Percentiles rank a stretch among this genome's conserved stretches.
Conservation (phyloP, 1,140 invertebrate genomes). For the Diachasma alloeum region DNA sequence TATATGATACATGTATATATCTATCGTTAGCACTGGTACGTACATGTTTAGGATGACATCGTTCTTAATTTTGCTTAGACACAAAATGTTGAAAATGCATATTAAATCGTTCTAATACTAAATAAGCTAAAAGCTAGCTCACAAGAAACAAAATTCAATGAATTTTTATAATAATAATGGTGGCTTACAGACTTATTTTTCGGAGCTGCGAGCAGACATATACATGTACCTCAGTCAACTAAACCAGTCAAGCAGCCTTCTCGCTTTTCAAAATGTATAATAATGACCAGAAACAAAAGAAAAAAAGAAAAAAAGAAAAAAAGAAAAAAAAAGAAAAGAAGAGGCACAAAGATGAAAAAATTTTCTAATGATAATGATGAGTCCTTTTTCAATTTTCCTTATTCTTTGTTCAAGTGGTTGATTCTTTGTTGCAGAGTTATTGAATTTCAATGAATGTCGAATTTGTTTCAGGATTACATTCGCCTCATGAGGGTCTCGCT, state of each 20-base stretch:
- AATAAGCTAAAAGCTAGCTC: too few relatives aligned
- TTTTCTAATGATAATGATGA: not conserved
- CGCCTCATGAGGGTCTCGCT: constrained; percentile 72
- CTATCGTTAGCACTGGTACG: constrained; percentile 29
- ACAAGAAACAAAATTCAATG: too few relatives aligned
- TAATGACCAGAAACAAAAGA: not conserved
- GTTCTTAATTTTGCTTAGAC: constrained; percentile 1
- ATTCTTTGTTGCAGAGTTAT: not conserved
- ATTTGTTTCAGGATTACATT: constrained; percentile 67
- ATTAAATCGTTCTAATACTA: too few relatives aligned
- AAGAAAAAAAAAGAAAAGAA: too few relatives aligned
- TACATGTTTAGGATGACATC: constrained; percentile 29
- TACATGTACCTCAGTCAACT: constrained; percentile 43
- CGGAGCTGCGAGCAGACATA: constrained; percentile 35
- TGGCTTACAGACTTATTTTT: not conserved
- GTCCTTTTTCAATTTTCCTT: too few relatives aligned
- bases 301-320: not conserved
- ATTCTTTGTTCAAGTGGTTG: not conserved
- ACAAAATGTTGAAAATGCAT: not conserved
- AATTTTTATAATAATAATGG: too few relatives aligned
- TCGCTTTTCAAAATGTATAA: constrained; percentile 18
- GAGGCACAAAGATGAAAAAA: not conserved
- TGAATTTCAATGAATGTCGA: constrained; percentile 24
- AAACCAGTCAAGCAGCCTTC: constrained; percentile 18
- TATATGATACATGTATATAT: constrained; percentile 44